A percentile compares a stretch with the other conserved stretches of the same genome.
Conservation (phyloP, 2,113 vertebrate species). For the Plecotus auritus region DNA sequence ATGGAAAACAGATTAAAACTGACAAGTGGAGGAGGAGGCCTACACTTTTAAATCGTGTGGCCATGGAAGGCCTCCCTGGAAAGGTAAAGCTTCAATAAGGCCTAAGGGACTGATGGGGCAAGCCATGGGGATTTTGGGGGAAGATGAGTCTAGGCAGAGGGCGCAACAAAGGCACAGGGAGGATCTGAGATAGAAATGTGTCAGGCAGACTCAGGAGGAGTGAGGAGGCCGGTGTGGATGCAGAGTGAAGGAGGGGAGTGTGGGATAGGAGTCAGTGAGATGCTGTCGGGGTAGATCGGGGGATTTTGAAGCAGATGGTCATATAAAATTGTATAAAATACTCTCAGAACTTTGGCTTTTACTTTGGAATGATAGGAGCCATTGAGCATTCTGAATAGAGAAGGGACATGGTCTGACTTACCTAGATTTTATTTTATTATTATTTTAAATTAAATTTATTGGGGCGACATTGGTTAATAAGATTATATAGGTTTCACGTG, state of each 20-base stretch:
- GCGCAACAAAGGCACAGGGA: not conserved
- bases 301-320: not conserved
- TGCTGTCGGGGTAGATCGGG: accelerated
- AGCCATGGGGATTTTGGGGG: not conserved
- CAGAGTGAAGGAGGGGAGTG: not conserved
- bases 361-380: not conserved
- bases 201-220: not conserved
- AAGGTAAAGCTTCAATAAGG: not conserved
- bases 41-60: not conserved
- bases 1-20: not conserved
- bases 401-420: not conserved
- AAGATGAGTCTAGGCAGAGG: not conserved
- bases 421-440: not conserved
- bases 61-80: not conserved
- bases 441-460: not conserved
- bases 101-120: not conserved
- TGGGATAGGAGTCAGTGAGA: not conserved
- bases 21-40: not conserved
- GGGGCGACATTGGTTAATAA: not conserved
- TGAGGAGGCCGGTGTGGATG: not conserved
- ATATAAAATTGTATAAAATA: not conserved
- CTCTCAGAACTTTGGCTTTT: not conserved
- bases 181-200: too few relatives aligned
- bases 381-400: not conserved
- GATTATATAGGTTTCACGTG: not conserved